Percentiles rank a stretch among this genome's conserved stretches.
phyloP scores from a whole-genome alignment of 1,140 invertebrate species.

The Cardiocondyla obscurior region DNA sequence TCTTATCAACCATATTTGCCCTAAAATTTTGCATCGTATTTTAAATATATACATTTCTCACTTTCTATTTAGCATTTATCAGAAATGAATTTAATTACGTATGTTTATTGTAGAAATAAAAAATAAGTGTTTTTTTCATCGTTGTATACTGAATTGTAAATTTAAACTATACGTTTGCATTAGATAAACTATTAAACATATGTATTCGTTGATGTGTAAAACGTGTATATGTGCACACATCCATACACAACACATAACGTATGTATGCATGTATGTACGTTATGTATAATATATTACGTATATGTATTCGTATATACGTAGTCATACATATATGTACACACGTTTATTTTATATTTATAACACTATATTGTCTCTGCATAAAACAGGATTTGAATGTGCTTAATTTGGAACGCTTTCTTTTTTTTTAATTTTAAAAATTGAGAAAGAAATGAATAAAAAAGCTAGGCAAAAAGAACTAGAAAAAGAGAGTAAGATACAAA shows the following conservation, averaged over 20 bases:
- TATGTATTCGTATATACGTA: neutral
- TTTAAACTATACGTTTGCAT: neutral
- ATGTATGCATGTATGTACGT: neutral
- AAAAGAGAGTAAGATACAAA: conserved; percentile 27
- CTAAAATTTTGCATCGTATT: conserved; percentile 8
- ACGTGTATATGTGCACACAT: neutral
- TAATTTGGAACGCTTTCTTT: neutral
- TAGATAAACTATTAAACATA: neutral
- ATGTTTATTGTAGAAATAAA: neutral
- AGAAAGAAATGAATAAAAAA: conserved; percentile 6
- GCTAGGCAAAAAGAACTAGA: neutral
- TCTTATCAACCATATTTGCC: neutral
- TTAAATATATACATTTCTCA: conserved; percentile 16
- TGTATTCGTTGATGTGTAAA: neutral
- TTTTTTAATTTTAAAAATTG: conserved; percentile 6
- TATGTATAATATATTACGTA: neutral
- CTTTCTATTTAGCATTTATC: conserved; percentile 10
- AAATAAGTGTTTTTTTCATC: neutral
- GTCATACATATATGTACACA: neutral
- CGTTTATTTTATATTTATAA: neutral
- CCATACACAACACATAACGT: too few species aligned
- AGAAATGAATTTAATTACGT: conserved; percentile 24
- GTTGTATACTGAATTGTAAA: neutral
- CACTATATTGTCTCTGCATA: conserved; percentile 21
- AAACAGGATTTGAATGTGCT: neutral